These are phyloP conservation scores for Brachylomia viminalis DNA, from an alignment of 2,888 invertebrate genomes.

Conservation along the genomic window DNA sequence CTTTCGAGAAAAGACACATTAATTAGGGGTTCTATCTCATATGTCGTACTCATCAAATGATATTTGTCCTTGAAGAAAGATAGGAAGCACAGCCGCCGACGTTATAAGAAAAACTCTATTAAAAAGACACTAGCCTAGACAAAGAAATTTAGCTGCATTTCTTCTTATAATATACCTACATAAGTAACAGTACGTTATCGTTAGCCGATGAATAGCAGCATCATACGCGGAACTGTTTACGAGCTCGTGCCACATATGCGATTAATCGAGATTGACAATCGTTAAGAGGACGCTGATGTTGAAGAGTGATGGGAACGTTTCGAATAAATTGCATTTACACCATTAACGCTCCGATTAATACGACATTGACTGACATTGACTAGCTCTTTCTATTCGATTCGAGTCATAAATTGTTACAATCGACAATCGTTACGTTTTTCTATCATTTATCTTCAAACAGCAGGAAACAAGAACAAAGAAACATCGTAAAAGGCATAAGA, in stretches of 20 bases:
- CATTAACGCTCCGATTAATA: slow-evolving; percentile 50
- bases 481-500: slow-evolving; percentile 9
- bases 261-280: slow-evolving; percentile 63
- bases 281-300: slow-evolving; percentile 47
- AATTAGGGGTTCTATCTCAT: slow-evolving; percentile 29
- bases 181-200: slow-evolving; percentile 44
- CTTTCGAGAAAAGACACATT: slow-evolving; percentile 22
- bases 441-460: slow-evolving; percentile 40
- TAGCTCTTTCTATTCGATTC: slow-evolving; percentile 52
- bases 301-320: slow-evolving; percentile 47
- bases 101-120: slow-evolving; percentile 8
- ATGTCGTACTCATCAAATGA: slow-evolving; percentile 33
- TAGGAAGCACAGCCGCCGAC: neutral
- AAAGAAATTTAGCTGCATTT: slow-evolving; percentile 13
- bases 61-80: slow-evolving; percentile 23
- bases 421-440: slow-evolving; percentile 33
- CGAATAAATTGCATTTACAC: slow-evolving; percentile 59
- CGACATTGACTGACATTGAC: slow-evolving; percentile 56
- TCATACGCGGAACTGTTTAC: slow-evolving; percentile 28
- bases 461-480: slow-evolving; percentile 37
- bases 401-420: slow-evolving; percentile 49
- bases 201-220: slow-evolving; percentile 22
- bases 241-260: slow-evolving; percentile 48
- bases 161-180: slow-evolving; percentile 14
- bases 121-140: neutral